These are phyloP conservation scores for Brachyhypopomus occidentalis DNA, from an alignment of 2,113 vertebrate genomes.

Conservation along the genomic window DNA sequence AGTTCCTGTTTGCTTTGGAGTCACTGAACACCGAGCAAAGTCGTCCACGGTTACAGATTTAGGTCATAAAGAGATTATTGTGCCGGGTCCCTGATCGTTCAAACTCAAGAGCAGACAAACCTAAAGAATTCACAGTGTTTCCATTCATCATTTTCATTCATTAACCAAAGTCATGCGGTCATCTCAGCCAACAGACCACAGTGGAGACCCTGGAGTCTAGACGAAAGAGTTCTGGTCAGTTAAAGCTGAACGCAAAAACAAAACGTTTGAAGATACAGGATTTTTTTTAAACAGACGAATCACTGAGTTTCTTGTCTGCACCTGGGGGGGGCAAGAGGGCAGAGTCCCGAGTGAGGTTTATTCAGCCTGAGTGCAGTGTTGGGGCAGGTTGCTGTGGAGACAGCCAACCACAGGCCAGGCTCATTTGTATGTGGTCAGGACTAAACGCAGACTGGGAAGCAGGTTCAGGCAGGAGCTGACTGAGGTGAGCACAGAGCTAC, in stretches of 20 bases:
- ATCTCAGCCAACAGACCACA: background rate
- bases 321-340: background rate
- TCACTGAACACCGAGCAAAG: background rate
- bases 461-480: background rate
- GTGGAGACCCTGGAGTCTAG: no score
- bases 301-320: background rate
- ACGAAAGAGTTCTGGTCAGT: no score
- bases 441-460: background rate
- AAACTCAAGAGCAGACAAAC: background rate
- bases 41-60: background rate
- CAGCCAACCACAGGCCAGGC: conserved; percentile 32
- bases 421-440: conserved; percentile 53
- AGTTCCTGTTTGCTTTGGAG: background rate
- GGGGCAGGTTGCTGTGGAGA: conserved; percentile 11
- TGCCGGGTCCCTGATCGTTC: background rate
- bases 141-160: background rate
- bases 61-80: background rate
- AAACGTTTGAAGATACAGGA: background rate
- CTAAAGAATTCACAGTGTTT: background rate
- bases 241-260: no score
- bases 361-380: background rate
- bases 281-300: background rate
- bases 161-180: conserved; percentile 20
- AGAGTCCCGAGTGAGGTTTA: background rate
- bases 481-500: background rate